A percentile compares a stretch with the other conserved stretches of the same genome.
phyloP scores from a whole-genome alignment of 2,888 invertebrate genomes.

The Limnephilus marmoratus region DNA sequence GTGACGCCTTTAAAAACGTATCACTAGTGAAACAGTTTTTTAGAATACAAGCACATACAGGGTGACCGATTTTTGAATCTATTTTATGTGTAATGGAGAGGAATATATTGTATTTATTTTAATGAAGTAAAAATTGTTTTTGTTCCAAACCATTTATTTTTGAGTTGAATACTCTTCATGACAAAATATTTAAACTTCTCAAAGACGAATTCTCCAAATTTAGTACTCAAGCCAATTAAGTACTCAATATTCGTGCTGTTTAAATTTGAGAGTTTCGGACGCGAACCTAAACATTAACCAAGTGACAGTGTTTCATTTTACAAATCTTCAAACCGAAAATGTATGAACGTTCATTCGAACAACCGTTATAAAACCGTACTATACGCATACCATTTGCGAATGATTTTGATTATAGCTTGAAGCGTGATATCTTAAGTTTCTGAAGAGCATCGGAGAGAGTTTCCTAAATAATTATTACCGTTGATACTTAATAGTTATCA shows the following conservation, averaged over 20 bases:
- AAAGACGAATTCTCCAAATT: background rate
- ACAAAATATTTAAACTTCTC: background rate
- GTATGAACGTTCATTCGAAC: background rate
- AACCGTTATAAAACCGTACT: too few species aligned
- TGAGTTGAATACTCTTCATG: background rate
- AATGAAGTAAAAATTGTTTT: background rate
- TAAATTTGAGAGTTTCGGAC: background rate
- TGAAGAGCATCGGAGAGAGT: background rate
- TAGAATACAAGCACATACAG: background rate
- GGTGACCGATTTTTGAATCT: background rate
- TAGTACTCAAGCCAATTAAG: background rate
- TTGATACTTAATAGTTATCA: background rate
- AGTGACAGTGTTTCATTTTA: background rate
- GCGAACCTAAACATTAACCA: background rate
- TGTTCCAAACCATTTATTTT: too few species aligned
- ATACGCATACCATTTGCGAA: too few species aligned
- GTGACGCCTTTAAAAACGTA: background rate
- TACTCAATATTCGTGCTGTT: background rate
- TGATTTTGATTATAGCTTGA: too few species aligned
- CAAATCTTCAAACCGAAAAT: background rate
- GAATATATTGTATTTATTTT: background rate
- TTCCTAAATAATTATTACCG: too few species aligned
- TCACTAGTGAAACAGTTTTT: background rate
- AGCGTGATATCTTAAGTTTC: background rate
- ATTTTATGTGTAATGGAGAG: background rate